These are phyloP conservation scores for Erinaceus europaeus DNA, from an alignment of 2,113 vertebrate genomes.

Conservation along the genomic window DNA sequence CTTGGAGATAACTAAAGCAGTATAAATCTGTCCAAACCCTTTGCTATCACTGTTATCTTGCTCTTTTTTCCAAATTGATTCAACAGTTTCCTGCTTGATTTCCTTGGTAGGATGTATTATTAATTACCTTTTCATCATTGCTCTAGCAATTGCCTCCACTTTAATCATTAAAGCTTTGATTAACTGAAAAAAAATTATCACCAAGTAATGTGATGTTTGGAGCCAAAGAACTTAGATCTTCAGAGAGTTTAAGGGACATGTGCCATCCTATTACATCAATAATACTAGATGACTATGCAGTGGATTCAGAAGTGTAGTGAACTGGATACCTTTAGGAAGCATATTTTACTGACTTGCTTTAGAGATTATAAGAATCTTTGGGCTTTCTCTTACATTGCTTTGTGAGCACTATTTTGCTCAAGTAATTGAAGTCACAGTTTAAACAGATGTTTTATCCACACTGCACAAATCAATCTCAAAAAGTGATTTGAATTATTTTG, in stretches of 20 bases:
- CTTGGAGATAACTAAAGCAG: neutral
- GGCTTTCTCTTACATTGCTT: neutral
- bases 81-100: constrained; percentile 46
- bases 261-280: neutral
- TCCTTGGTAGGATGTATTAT: constrained; percentile 9
- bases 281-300: neutral
- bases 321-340: neutral
- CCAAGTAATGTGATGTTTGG: constrained; percentile 31
- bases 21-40: neutral
- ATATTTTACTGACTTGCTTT: neutral
- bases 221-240: constrained; percentile 10
- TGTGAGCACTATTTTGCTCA: constrained; percentile 8
- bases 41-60: neutral
- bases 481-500: neutral
- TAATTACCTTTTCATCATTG: constrained; percentile 37
- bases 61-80: constrained; percentile 20
- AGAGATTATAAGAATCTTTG: neutral
- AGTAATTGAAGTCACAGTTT: constrained; percentile 18
- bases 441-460: neutral
- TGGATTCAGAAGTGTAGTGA: neutral
- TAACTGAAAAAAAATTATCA: constrained; percentile 7
- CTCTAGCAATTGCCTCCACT: neutral
- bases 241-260: neutral
- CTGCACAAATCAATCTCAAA: neutral
- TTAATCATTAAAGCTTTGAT: constrained; percentile 15